Evolutionary conservation across 2,888 invertebrate species (phyloP).

Genomic region (Rotaria magnacalcarata): DNA sequence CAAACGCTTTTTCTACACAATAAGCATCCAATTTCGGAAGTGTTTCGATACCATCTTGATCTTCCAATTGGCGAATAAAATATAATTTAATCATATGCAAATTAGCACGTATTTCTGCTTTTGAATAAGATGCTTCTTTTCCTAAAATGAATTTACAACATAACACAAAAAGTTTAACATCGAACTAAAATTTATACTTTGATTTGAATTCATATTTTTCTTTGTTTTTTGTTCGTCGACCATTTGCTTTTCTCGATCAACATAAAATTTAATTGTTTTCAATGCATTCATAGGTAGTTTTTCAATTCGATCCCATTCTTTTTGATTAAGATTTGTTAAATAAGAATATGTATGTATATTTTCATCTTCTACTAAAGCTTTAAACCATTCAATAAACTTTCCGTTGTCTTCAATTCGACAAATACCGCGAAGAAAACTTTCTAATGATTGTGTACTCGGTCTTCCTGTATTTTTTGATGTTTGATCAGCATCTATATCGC

Average conservation of each 20-base stretch:
- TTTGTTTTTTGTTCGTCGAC: too few relatives aligned
- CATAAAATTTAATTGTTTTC: constrained; percentile 10
- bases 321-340: neutral
- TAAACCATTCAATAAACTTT: neutral
- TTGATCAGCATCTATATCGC: neutral
- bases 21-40: neutral
- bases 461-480: neutral
- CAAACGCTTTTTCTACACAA: neutral
- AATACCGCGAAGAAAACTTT: neutral
- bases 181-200: too few relatives aligned
- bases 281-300: constrained; percentile 17
- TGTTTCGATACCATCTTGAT: neutral
- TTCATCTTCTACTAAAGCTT: neutral
- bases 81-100: constrained; percentile 27
- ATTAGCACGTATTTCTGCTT: neutral
- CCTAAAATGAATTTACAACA: too few relatives aligned
- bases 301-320: neutral
- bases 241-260: neutral
- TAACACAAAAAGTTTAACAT: too few relatives aligned
- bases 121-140: too few relatives aligned
- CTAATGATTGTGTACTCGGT: neutral
- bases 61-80: neutral
- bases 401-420: neutral
- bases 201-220: too few relatives aligned
- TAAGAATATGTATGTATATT: neutral